Conservation (phyloP, 23 tunicate genomes). For the Phallusia fumigata region DNA sequence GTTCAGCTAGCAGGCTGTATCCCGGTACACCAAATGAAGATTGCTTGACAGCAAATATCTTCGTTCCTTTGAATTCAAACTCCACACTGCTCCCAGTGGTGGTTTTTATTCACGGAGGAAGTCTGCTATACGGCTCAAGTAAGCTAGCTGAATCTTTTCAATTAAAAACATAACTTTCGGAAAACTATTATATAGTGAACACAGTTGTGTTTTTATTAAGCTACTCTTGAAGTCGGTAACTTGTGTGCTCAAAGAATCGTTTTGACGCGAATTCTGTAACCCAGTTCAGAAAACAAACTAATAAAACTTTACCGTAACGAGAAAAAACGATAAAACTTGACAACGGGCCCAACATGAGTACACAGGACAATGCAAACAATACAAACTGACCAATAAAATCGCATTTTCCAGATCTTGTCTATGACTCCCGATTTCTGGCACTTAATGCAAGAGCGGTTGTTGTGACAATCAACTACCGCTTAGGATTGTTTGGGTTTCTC, state of each 20-base stretch:
- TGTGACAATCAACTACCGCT: not conserved
- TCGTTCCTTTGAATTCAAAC: not conserved
- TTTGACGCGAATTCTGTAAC: no score
- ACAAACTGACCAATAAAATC: no score
- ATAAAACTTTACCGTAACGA: no score
- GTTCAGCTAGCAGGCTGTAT: not conserved
- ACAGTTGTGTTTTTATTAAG: no score
- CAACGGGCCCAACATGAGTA: no score
- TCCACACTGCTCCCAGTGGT: not conserved
- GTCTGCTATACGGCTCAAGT: conserved; percentile 12
- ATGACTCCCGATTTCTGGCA: not conserved
- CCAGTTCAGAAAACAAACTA: no score
- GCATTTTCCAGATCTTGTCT: conserved; percentile 3
- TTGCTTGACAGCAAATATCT: not conserved
- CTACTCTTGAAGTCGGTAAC: no score
- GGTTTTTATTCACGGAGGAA: not conserved
- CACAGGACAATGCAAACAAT: no score
- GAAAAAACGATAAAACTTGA: no score
- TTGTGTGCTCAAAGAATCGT: no score
- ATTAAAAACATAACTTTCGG: no score
- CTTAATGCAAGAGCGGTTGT: not conserved
- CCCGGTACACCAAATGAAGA: not conserved
- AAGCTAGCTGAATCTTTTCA: not conserved
- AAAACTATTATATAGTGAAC: no score
- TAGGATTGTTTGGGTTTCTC: not conserved